phyloP scores from a whole-genome alignment of 2,797 vertebrate genomes.

The Hippocampus kuda region DNA sequence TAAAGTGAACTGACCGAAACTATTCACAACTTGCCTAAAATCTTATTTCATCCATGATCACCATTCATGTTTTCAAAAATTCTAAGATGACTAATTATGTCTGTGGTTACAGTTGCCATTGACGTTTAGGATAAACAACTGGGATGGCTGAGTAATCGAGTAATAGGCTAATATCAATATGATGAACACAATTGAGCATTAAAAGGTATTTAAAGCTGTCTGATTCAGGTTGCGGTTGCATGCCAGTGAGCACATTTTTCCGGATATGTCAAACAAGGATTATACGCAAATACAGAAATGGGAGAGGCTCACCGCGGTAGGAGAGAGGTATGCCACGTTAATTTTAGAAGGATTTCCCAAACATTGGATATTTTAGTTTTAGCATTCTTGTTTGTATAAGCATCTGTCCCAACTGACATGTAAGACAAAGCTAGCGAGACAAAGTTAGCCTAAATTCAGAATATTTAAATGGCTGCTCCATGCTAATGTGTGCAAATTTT shows the following conservation, averaged over 20 bases:
- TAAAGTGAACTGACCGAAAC: slow-evolving; percentile 31
- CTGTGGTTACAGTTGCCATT: slow-evolving; percentile 19
- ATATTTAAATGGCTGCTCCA: slow-evolving; percentile 42
- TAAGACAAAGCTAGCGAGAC: slow-evolving; percentile 43
- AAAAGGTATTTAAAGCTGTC: slow-evolving; percentile 40
- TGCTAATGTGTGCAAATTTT: slow-evolving; percentile 43
- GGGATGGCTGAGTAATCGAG: slow-evolving; percentile 2
- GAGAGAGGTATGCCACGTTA: slow-evolving; percentile 34
- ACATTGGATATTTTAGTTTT: slow-evolving; percentile 20
- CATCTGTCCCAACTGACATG: slow-evolving; percentile 39
- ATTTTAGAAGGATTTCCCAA: slow-evolving; percentile 20
- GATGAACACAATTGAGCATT: slow-evolving; percentile 40
- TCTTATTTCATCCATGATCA: slow-evolving; percentile 25
- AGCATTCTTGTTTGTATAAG: slow-evolving; percentile 35
- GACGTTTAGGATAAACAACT: slow-evolving; percentile 15
- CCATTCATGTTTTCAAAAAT: slow-evolving; percentile 6
- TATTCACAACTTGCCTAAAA: slow-evolving; percentile 42
- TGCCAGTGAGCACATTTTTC: slow-evolving; percentile 48
- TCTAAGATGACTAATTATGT: slow-evolving; percentile 18
- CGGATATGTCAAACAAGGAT: slow-evolving; percentile 60
- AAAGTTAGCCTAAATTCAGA: slow-evolving; percentile 31
- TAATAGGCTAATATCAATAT: slow-evolving; percentile 39
- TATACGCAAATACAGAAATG: slow-evolving; percentile 51
- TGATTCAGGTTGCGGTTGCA: slow-evolving; percentile 38
- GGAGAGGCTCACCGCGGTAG: slow-evolving; percentile 41